These are phyloP conservation scores for Semnornis frantzii DNA, from an alignment of 2,113 vertebrate genomes.

Conservation along the genomic window DNA sequence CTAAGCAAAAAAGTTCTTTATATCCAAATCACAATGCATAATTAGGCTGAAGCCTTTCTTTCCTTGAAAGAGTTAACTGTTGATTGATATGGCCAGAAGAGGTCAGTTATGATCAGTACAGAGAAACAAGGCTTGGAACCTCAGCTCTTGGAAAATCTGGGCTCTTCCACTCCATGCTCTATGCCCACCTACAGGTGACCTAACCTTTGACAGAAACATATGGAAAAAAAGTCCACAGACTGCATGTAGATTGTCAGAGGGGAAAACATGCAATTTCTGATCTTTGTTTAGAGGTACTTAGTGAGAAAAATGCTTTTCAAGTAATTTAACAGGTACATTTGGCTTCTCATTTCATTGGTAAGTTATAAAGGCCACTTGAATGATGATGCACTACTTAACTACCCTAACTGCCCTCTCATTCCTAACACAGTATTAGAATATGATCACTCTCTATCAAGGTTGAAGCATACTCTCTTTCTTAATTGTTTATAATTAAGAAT, in stretches of 20 bases:
- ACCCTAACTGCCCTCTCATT: not conserved
- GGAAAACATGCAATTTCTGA: not conserved
- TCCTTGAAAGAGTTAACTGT: not conserved
- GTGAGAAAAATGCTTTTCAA: not conserved
- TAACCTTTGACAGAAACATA: not conserved
- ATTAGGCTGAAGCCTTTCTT: not conserved
- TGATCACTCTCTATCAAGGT: not conserved
- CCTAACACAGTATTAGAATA: not conserved
- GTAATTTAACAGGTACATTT: not conserved
- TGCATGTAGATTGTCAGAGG: rapidly evolving
- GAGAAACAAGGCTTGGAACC: not conserved
- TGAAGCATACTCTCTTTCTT: not conserved
- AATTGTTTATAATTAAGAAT: conserved; percentile 21
- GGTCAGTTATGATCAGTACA: not conserved
- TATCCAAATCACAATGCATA: not conserved
- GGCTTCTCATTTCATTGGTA: not conserved
- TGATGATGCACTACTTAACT: not conserved
- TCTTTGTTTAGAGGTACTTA: not conserved
- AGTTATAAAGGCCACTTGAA: not conserved
- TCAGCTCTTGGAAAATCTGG: not conserved
- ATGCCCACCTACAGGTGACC: not conserved
- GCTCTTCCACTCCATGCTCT: not conserved
- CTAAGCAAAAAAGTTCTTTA: not conserved
- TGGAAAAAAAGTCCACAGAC: not conserved
- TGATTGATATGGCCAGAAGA: not conserved